phyloP scores from a whole-genome alignment of 2,113 vertebrate species.

The Poicephalus gulielmi region DNA sequence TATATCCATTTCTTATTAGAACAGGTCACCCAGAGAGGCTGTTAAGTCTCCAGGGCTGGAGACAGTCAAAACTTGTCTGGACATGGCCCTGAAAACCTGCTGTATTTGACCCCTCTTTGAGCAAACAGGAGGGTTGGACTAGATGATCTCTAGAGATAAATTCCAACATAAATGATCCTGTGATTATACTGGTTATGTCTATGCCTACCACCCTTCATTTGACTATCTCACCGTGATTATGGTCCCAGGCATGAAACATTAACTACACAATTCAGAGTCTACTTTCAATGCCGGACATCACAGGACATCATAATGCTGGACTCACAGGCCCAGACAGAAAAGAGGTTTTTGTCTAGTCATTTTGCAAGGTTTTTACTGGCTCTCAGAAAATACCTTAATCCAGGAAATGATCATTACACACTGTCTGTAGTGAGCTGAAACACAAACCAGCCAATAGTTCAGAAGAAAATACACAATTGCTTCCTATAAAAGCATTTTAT shows the following conservation, averaged over 20 bases:
- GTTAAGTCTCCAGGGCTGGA: background rate
- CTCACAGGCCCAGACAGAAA: background rate
- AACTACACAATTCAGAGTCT: background rate
- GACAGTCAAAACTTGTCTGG: background rate
- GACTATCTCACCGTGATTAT: background rate
- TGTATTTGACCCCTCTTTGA: background rate
- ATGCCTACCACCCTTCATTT: background rate
- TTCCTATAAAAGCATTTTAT: conserved; percentile 44
- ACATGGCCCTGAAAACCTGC: background rate
- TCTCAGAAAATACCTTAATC: background rate
- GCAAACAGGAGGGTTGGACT: background rate
- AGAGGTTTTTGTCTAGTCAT: background rate
- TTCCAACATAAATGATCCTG: background rate
- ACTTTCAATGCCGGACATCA: background rate
- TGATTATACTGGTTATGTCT: background rate
- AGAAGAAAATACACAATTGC: conserved; percentile 18
- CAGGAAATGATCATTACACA: background rate
- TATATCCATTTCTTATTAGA: background rate
- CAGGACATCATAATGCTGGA: background rate
- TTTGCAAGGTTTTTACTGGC: background rate
- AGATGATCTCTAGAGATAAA: background rate
- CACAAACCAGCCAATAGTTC: background rate
- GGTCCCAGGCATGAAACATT: background rate
- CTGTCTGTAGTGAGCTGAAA: background rate
- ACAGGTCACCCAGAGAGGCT: background rate